phyloP scores from a whole-genome alignment of 2,797 vertebrate species.

The Dromococcyx pavoninus region DNA sequence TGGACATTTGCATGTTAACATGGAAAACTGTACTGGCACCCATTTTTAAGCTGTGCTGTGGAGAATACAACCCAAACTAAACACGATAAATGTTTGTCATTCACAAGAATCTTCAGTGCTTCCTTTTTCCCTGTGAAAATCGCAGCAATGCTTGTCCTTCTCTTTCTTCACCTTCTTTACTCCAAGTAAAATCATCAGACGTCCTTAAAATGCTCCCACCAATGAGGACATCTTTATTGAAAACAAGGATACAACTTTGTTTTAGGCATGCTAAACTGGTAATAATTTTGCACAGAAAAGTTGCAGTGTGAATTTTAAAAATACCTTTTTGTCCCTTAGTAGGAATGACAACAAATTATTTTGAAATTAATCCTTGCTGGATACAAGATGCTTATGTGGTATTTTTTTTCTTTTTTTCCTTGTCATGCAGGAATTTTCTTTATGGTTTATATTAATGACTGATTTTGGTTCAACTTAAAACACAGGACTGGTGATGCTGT shows the following conservation, averaged over 20 bases:
- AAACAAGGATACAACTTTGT: neutral
- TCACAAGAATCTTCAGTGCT: neutral
- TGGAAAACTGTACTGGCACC: neutral
- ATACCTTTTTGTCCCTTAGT: neutral
- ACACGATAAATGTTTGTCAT: neutral
- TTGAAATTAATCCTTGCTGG: neutral
- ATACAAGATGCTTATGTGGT: neutral
- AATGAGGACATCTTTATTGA: neutral
- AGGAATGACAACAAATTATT: neutral
- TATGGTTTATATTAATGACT: constrained; percentile 27
- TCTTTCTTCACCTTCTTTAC: neutral
- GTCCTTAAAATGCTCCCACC: neutral
- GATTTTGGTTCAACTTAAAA: constrained; percentile 26
- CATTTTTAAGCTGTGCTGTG: neutral
- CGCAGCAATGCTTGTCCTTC: neutral
- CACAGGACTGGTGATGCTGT: neutral
- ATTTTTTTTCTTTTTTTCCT: neutral
- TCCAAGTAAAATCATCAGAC: neutral
- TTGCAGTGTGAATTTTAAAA: neutral
- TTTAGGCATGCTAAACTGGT: neutral
- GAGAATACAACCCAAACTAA: neutral
- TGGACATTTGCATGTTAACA: neutral
- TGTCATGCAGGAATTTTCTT: neutral
- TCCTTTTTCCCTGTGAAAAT: neutral
- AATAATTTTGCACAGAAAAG: neutral